Evolutionary conservation across 2,797 vertebrate genomes (phyloP), one percentile per base, ranked within the genome.

Genomic region (Kryptolebias ocellatus): DNA sequence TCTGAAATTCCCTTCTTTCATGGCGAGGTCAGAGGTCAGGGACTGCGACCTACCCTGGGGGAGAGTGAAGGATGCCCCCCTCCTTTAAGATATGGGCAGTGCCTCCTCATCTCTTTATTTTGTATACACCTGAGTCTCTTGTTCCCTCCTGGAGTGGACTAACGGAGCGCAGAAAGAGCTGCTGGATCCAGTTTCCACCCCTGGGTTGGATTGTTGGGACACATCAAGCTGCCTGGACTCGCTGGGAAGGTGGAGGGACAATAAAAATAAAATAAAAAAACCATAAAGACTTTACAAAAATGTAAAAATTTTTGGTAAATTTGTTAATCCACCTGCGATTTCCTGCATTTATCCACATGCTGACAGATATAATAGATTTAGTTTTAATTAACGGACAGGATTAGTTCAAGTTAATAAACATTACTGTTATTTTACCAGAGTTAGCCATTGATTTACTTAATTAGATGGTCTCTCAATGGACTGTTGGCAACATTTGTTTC

Each of bases 1-100:
- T 84, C 79, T 85, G 66, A 83, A 90, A 94, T 92, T 93, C 92
- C 87, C 89, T 83, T 90, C 89, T 94, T 93, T 93, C 84, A 93
- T 82, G 83, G 84, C 18, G 52, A 74, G 89, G 90, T 93, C 91
- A 91, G 78, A 88, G 91, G 90, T 69, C 90, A 87, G 80, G 76
- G 81, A 83, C 87, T 87, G 71, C 86, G 91, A 92, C 92, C 92
- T 83, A 78, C 83, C 92, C 90, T 79, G 74, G 83, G 92, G 92
- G 77, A 72, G 81, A 85, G 78, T 81, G 75, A 81, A 76, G 64
- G 74, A 53, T 76, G 37, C 64, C 64, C 58, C 53, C 42, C 66
- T 16, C 51, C 53, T 79, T 71, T 80, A 59, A 89, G 80, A 87
- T 84, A 90, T 75, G 70, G 60, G 53, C 75, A 59, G 53, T 69